Evolutionary conservation across 2,797 vertebrate genomes (phyloP), one percentile per base, ranked within the genome.

Genomic region (Mus caroli): DNA sequence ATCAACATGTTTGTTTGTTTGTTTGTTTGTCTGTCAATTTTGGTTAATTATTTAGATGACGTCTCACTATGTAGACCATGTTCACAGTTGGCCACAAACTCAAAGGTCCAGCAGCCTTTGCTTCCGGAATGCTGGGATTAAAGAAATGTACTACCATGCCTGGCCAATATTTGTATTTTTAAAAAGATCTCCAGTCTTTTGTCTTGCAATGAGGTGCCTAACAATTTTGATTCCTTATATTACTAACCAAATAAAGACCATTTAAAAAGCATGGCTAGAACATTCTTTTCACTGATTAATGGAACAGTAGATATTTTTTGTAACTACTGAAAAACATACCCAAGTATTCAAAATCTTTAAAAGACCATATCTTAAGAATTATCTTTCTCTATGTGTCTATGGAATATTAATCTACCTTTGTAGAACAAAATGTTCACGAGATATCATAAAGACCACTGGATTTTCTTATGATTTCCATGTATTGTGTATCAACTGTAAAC

Each of bases 201-300:
- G 22, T 92, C 79, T 95, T 75, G 12, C 76, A 92, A 92, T 92
- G 58, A 95, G 15, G 12, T 95, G 10, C 37, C 37, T 77, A 94
- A 95, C 26, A 94, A 71, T 92, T 88, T 85, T 96, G 20, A 88
- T 94, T 94, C 73, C 19, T 88, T 82, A 89, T 88, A 86, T 89
- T 34, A 94, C 56, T 92, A 86, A 94, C 85, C 13, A 88, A 95
- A 91, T 92, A 89, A 69, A 58, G 50, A 88, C 28, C 83, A 40
- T 83, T 90, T 88, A 88, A 94, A 94, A 96, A 50, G 56, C 26
- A 85, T 64, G 22, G 79, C 69, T 40, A 95, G 52, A 97, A 95
- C 93, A 84, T 86, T 20, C 80, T 90, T 91, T 92, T 79, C 58
- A 93, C 43, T 91, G 50, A 89, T 34, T 91, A 82, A 83, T 76